Evolutionary conservation across 2,113 vertebrate species (phyloP).

Genomic region (Colius striatus): DNA sequence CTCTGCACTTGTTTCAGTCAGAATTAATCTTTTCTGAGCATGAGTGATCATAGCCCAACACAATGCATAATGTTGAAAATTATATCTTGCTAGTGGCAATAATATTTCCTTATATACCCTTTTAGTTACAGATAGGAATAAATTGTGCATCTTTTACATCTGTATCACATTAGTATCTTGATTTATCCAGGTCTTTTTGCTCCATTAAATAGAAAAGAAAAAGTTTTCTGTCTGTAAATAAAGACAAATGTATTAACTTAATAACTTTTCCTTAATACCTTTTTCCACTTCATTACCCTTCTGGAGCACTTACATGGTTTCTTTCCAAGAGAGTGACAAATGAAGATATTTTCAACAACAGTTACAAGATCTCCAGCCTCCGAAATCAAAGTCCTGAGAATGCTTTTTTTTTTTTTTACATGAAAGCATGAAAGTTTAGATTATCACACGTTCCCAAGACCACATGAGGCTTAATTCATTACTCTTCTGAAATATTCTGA

Average conservation of each 20-base stretch:
- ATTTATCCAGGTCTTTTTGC: neutral
- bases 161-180: neutral
- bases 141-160: neutral
- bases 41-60: neutral
- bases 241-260: neutral
- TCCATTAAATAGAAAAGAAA: neutral
- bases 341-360: neutral
- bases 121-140: neutral
- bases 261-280: neutral
- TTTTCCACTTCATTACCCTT: neutral
- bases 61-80: neutral
- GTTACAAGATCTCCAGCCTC: neutral
- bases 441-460: neutral
- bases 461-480: constrained; percentile 31
- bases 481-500: constrained; percentile 38
- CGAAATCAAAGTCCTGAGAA: neutral
- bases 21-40: neutral
- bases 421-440: neutral
- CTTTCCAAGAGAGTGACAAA: neutral
- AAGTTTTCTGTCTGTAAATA: neutral
- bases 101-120: neutral
- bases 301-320: neutral
- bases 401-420: neutral
- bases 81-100: neutral
- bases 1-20: neutral